Evolutionary conservation across 2,888 invertebrate genomes (phyloP), one percentile per base, ranked within the genome.

Genomic region (Ornithoptera priamus): DNA sequence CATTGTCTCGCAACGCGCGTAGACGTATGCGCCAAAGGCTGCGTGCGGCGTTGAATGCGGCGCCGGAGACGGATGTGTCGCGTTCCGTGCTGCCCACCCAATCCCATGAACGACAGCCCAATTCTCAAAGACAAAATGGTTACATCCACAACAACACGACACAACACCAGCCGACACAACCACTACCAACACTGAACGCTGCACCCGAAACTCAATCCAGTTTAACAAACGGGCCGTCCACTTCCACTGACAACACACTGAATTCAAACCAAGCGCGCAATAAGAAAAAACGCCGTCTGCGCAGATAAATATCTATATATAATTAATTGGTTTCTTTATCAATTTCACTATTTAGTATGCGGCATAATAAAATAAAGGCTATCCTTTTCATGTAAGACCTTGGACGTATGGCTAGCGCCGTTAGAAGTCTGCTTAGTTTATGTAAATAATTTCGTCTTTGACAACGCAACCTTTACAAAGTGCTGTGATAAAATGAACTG

Each of bases 401-500:
- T 79, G 73, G 75, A 74, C 75, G 70, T 76, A 76, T 75, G 88
- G 85, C 81, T 76, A 78, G 75, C 77, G 75, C 77, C 79, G 76
- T 79, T 72, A 72, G 78, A 76, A 77, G 76, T 72, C 77, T 80
- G 76, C 75, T 77, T 66, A 46, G 57, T 78, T 46, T 75, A 77
- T 83, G 83, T 87, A 84, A 80, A 84, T 86, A 84, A 79, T 81
- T 80, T 82, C 75, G 81, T 84, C 81, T 81, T 82, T 83, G 86
- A 89, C 87, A 82, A 82, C 77, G 82, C 87, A 86, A 86, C 85
- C 84, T 82, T 83, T 84, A 85, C 80, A 84, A 46, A 90, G 87
- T 89, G 89, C 91, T 91, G 91, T 91, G 91, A 91, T 90, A 89
- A 82, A 46, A 75, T 83, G 79, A 79, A 59, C 39, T 63, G 67